These are phyloP conservation scores for Hanleya hanleyi DNA, from an alignment of 2,888 invertebrate genomes.

Conservation along the genomic window DNA sequence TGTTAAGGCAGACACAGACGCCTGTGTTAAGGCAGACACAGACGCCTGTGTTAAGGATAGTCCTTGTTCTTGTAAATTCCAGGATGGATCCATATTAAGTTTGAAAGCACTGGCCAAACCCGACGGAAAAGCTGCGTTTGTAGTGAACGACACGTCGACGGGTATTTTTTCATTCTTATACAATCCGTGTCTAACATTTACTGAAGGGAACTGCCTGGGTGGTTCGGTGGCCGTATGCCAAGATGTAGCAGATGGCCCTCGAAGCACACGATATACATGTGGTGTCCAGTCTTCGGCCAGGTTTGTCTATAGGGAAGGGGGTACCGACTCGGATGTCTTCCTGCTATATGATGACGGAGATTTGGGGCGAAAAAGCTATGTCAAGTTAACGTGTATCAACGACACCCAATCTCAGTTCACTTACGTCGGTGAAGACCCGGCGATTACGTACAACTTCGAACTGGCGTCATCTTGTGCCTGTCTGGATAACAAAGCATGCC, in stretches of 20 bases:
- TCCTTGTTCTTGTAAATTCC: background rate
- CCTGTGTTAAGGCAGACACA: too few species aligned
- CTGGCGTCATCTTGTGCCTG: background rate
- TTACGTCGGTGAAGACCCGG: background rate
- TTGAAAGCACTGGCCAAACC: background rate
- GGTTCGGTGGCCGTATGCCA: background rate
- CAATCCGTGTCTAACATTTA: background rate
- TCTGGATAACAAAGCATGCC: background rate
- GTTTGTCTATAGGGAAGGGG: background rate
- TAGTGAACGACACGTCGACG: background rate
- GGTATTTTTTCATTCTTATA: background rate
- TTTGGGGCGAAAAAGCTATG: background rate
- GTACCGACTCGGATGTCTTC: background rate
- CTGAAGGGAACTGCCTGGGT: background rate
- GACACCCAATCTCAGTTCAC: background rate
- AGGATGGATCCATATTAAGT: background rate
- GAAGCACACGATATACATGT: background rate
- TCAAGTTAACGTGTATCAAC: background rate
- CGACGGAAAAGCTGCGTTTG: background rate
- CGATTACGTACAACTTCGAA: background rate
- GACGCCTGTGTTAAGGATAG: background rate
- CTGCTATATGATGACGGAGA: background rate
- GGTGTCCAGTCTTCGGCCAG: background rate
- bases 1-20: too few species aligned
- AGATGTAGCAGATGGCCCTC: background rate